Evolutionary conservation across 2,113 vertebrate genomes (phyloP).

Genomic region (Lophura nycthemera): DNA sequence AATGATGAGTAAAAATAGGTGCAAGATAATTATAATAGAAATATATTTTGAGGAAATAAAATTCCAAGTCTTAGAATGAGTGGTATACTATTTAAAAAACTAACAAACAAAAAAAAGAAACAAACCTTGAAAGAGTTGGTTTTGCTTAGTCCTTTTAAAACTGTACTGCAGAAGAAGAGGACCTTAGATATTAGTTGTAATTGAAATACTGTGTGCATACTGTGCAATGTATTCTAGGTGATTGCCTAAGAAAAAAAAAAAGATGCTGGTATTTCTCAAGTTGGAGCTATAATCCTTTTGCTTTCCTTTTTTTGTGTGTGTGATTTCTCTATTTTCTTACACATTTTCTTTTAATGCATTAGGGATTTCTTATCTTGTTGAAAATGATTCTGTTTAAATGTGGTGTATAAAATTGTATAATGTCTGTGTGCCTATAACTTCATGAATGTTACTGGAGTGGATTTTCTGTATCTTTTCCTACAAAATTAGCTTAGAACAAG

Average conservation of each 20-base stretch:
- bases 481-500: background rate
- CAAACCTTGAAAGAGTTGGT: background rate
- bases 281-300: background rate
- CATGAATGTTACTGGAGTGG: background rate
- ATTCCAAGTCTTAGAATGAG: background rate
- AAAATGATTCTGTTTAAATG: slow-evolving; percentile 10
- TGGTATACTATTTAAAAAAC: background rate
- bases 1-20: background rate
- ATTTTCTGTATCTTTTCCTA: background rate
- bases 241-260: background rate
- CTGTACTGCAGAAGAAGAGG: background rate
- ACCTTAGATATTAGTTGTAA: background rate
- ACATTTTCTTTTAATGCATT: background rate
- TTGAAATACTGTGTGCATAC: background rate
- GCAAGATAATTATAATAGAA: background rate
- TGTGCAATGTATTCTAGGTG: background rate
- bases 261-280: background rate
- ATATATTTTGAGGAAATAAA: background rate
- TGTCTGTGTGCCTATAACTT: background rate
- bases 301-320: background rate
- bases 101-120: background rate
- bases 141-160: background rate
- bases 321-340: background rate
- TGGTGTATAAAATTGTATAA: background rate
- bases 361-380: background rate